Base-by-base conservation (phyloP, 1,140 invertebrate genomes). In the Nasonia giraulti region DNA sequence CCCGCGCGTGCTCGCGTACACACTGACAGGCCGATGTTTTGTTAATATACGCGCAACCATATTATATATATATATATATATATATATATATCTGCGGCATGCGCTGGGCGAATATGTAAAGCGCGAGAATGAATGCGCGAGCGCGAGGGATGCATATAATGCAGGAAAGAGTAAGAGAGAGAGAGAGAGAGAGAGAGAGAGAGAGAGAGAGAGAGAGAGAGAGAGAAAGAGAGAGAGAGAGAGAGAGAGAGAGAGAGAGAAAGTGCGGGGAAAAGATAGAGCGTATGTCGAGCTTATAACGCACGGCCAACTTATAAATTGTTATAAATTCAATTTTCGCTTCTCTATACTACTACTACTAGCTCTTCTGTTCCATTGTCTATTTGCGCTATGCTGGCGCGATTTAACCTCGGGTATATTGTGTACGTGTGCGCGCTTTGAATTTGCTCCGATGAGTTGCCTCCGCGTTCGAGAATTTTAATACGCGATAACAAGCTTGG, bases 301-400 rank as follows among this genome's bases (percentile, higher is more conserved):
- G 47, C 55, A 2, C 66, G 20, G 8, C 33, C 44, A 27, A 73
- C 12, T 79, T 84, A 68, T 73, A 68, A 62, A 84, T 84, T 84
- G 73, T 84, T 84, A 79, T 83, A 50, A 77, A 83, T 83, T 83
- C 12, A 77, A 68, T 78, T 71, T 80, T 80, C 55, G 12, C 50
- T 27, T 33, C 23, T 62, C 76, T 50, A 37, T 23, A 23, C 23
- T 23, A 23, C 23, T 23, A 37, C 27, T 37, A 37, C 23, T 10
- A 44, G 40, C 40, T 40, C 75, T 40, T 33, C 2, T 17, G 14
- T 7, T 62, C 55, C 20, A 7, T 20, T 20, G 55, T 62, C 0
- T 3, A 17, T 20, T 14, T 20, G 14, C n/a, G 20, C 6, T 62
- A 4, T 4, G 20, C 5, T 62, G 55, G 55, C 17, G 55, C 20